These are phyloP conservation scores for Aquatica leii DNA, from an alignment of 2,888 invertebrate species.

Conservation along the genomic window DNA sequence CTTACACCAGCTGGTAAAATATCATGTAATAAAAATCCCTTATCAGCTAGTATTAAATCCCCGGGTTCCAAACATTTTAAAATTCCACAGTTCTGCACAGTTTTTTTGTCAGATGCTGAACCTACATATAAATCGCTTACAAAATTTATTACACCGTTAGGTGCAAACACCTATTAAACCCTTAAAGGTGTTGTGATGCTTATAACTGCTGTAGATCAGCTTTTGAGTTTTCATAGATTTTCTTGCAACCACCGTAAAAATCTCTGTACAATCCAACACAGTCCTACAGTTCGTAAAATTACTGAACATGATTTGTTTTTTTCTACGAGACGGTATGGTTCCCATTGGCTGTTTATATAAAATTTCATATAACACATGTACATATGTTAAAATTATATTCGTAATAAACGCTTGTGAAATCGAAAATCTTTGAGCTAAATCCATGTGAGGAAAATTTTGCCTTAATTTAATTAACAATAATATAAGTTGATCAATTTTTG, in stretches of 20 bases:
- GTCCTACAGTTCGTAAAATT: conserved; percentile 27
- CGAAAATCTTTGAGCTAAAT: conserved; percentile 25
- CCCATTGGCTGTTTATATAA: conserved; percentile 19
- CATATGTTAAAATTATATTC: conserved; percentile 19
- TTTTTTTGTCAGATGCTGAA: conserved; percentile 2
- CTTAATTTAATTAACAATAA: conserved; percentile 31
- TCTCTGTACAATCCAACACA: conserved; percentile 31
- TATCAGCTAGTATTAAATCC: too few species aligned
- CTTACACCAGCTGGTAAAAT: not conserved
- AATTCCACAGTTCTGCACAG: too few species aligned
- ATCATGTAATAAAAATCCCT: too few species aligned
- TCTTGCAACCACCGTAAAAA: not conserved
- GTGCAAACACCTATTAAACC: conserved; percentile 1
- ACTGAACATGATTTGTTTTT: conserved; percentile 29
- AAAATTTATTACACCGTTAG: not conserved
- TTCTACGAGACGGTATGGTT: conserved; percentile 18
- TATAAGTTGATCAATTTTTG: not conserved
- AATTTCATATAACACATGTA: conserved; percentile 24
- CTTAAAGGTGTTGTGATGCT: conserved; percentile 5
- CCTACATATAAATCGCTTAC: conserved; percentile 7
- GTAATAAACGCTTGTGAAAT: too few species aligned
- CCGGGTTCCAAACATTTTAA: too few species aligned
- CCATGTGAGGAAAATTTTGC: conserved; percentile 25
- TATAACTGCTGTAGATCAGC: conserved; percentile 4
- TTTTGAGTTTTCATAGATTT: not conserved